Percentiles rank a stretch among this genome's conserved stretches.
These are phyloP conservation scores for Aleiodes leptofemur DNA, from an alignment of 2,888 invertebrate genomes.

Conservation along the genomic window DNA sequence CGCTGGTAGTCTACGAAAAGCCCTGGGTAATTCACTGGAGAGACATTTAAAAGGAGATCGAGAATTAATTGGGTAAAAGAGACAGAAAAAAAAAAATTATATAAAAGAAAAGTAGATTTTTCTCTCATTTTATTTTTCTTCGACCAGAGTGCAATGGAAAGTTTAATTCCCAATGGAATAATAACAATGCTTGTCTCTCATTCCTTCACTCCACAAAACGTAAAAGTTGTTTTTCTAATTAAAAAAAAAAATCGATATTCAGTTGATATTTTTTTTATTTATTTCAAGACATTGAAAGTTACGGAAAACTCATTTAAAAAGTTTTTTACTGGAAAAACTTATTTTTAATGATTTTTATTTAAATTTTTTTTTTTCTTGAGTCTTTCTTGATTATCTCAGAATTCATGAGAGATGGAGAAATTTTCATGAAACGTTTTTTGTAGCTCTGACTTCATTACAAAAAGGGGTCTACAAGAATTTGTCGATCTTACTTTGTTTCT, in stretches of 20 bases:
- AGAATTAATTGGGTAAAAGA: slow-evolving; percentile 32
- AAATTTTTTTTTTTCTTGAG: no score
- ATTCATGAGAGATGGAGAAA: no score
- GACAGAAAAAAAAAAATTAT: background rate
- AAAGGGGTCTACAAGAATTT: no score
- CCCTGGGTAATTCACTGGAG: slow-evolving; percentile 15
- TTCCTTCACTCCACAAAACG: slow-evolving; percentile 31
- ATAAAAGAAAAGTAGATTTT: background rate
- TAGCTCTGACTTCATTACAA: no score
- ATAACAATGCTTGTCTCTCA: slow-evolving; percentile 15
- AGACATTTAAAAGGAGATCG: slow-evolving; percentile 37
- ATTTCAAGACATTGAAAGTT: no score
- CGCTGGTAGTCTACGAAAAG: background rate
- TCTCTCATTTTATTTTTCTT: background rate
- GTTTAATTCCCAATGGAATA: slow-evolving; percentile 16
- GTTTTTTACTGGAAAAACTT: background rate
- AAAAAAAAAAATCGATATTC: background rate
- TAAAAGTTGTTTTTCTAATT: slow-evolving; percentile 15
- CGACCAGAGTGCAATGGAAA: background rate
- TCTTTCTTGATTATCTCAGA: no score
- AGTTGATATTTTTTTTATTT: background rate
- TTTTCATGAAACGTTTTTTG: no score
- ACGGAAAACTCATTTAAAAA: background rate
- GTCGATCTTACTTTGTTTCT: no score
- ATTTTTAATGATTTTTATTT: no score